Percentiles rank a stretch among this genome's conserved stretches.
These are phyloP conservation scores for Oxygymnocypris stewartii DNA, from an alignment of 2,113 vertebrate species.

Conservation along the genomic window DNA sequence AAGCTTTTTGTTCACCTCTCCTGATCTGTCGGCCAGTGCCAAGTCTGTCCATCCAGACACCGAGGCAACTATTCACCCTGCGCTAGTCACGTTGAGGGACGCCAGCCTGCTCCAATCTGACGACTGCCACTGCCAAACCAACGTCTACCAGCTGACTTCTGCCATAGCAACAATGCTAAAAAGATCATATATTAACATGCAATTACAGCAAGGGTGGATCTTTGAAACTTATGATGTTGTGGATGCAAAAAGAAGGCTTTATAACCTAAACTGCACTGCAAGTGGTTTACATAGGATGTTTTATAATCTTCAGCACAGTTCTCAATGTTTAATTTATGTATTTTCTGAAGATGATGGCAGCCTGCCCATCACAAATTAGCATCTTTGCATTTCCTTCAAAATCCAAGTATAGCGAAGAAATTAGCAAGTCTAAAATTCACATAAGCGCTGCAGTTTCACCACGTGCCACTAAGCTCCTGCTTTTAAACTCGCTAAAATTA, in stretches of 20 bases:
- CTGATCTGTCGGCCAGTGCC: slow-evolving; percentile 47
- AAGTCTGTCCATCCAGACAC: slow-evolving; percentile 46
- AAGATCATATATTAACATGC: slow-evolving; percentile 6
- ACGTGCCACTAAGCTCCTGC: slow-evolving; percentile 6
- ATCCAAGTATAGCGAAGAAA: slow-evolving; percentile 44
- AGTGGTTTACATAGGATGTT: background rate
- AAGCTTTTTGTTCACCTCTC: slow-evolving; percentile 54
- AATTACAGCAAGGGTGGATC: background rate
- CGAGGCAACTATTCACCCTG: slow-evolving; percentile 38
- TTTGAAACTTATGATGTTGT: background rate
- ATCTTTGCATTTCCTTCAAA: slow-evolving; percentile 19
- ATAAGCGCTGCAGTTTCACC: slow-evolving; percentile 1
- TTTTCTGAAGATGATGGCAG: slow-evolving; percentile 17
- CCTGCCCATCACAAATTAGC: slow-evolving; percentile 37
- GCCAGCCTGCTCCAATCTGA: background rate
- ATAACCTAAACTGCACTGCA: background rate
- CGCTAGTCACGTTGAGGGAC: slow-evolving; percentile 27
- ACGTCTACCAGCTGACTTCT: slow-evolving; percentile 32
- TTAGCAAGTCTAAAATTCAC: slow-evolving; percentile 37
- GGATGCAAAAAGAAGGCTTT: background rate
- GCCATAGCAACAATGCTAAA: background rate
- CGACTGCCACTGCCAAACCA: slow-evolving; percentile 21
- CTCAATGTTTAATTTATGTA: background rate
- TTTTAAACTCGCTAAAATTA: slow-evolving; percentile 29
- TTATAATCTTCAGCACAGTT: background rate